These are phyloP conservation scores for Muschampia plurimacula DNA, from an alignment of 2,888 invertebrate genomes.

Conservation along the genomic window DNA sequence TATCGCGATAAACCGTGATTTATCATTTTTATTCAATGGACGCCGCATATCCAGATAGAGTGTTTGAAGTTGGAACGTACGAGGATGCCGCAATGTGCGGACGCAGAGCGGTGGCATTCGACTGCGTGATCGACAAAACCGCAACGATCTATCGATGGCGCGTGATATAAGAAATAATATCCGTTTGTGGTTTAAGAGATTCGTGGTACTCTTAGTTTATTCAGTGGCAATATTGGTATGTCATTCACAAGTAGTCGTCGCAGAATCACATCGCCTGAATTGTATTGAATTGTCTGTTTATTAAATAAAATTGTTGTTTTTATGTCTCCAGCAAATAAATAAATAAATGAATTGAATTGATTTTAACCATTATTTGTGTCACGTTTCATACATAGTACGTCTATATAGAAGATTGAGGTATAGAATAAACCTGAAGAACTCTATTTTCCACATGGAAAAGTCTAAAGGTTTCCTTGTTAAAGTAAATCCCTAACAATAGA, in stretches of 20 bases:
- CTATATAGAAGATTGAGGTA: too few species aligned
- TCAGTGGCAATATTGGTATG: conserved; percentile 3
- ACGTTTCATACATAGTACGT: too few species aligned
- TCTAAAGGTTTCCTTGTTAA: background rate
- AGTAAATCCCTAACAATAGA: background rate
- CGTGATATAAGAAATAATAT: conserved; percentile 32
- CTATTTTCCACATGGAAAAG: background rate
- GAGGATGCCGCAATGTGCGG: background rate
- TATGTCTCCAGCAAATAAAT: too few species aligned
- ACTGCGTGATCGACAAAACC: conserved; percentile 24
- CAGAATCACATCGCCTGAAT: background rate
- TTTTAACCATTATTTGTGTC: too few species aligned
- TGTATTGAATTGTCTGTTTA: too few species aligned
- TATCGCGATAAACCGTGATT: background rate
- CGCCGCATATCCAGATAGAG: background rate
- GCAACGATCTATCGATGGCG: conserved; percentile 35
- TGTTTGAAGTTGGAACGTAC: conserved; percentile 17
- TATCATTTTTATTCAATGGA: conserved; percentile 2
- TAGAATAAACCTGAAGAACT: too few species aligned
- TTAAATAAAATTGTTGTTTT: background rate
- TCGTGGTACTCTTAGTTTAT: conserved; percentile 10
- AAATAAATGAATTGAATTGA: too few species aligned
- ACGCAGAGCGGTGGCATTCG: conserved; percentile 25
- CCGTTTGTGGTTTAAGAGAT: conserved; percentile 27
- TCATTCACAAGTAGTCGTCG: conserved; percentile 9